Conservation (phyloP, 2,888 invertebrate species). For the Erebia epiphron region DNA sequence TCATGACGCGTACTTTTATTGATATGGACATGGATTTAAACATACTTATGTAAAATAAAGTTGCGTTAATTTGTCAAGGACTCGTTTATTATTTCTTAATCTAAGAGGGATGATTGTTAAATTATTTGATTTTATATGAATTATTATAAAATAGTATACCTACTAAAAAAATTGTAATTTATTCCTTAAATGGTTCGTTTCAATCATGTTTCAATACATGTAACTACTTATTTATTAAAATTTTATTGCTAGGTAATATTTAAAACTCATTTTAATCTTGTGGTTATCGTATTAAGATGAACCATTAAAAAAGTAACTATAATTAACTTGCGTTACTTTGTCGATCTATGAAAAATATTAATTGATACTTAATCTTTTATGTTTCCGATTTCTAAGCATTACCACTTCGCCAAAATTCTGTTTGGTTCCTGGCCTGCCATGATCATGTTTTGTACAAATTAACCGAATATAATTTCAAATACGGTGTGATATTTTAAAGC, state of each 20-base stretch:
- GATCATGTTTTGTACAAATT: not conserved
- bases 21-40: not conserved
- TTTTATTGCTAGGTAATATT: too few relatives aligned
- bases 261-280: too few relatives aligned
- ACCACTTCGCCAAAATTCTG: not conserved
- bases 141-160: not conserved
- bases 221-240: not conserved
- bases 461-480: constrained; percentile 15
- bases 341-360: too few relatives aligned
- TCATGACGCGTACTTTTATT: not conserved
- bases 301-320: too few relatives aligned
- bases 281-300: too few relatives aligned
- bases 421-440: not conserved
- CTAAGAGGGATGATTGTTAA: constrained; percentile 1
- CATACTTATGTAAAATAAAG: constrained; percentile 11
- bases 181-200: too few relatives aligned
- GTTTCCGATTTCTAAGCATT: too few relatives aligned
- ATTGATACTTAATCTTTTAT: too few relatives aligned
- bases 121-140: constrained; percentile 4
- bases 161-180: not conserved
- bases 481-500: constrained; percentile 11
- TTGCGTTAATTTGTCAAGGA: constrained; percentile 10
- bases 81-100: not conserved
- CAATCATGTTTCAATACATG: too few relatives aligned
- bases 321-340: too few relatives aligned